These are phyloP conservation scores for Pocillopora damicornis DNA, from an alignment of 64 coral and sea anemone genomes.

Conservation along the genomic window DNA sequence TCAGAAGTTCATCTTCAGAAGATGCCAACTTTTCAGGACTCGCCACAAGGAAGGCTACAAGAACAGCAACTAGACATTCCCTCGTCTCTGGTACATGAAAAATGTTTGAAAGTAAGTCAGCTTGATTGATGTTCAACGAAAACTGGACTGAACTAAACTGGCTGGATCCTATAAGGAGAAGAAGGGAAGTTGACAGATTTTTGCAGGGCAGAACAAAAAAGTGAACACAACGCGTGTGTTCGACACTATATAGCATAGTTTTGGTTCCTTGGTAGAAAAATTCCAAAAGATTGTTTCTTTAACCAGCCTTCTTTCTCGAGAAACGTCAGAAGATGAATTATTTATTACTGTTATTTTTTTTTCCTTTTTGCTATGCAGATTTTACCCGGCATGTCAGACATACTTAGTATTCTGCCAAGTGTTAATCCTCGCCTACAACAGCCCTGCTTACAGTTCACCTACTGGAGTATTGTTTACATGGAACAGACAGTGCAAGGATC, in stretches of 20 bases:
- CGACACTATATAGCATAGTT: too few relatives aligned
- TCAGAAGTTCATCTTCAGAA: slow-evolving; percentile 76
- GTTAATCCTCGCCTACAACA: slow-evolving; percentile 84
- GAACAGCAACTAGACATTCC: slow-evolving; percentile 79
- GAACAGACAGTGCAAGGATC: slow-evolving; percentile 83
- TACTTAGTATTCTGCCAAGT: slow-evolving; percentile 63
- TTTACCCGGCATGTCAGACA: slow-evolving; percentile 82
- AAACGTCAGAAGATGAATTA: too few relatives aligned
- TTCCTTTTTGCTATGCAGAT: slow-evolving; percentile 55
- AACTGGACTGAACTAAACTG: too few relatives aligned
- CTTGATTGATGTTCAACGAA: background rate
- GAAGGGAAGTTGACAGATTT: background rate
- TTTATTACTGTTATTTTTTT: background rate
- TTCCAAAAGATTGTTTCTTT: too few relatives aligned
- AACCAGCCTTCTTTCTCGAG: too few relatives aligned
- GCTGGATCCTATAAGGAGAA: background rate
- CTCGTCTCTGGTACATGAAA: slow-evolving; percentile 81
- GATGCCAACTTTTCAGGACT: slow-evolving; percentile 73
- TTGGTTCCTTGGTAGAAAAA: too few relatives aligned
- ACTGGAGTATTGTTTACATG: slow-evolving; percentile 89
- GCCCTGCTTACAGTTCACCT: slow-evolving; percentile 86
- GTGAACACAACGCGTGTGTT: too few relatives aligned
- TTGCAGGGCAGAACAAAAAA: too few relatives aligned
- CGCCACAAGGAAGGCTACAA: slow-evolving; percentile 53
- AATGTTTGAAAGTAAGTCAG: slow-evolving; percentile 77